phyloP scores from a whole-genome alignment of 2,888 invertebrate species.

The Drosophila austrosaltans region DNA sequence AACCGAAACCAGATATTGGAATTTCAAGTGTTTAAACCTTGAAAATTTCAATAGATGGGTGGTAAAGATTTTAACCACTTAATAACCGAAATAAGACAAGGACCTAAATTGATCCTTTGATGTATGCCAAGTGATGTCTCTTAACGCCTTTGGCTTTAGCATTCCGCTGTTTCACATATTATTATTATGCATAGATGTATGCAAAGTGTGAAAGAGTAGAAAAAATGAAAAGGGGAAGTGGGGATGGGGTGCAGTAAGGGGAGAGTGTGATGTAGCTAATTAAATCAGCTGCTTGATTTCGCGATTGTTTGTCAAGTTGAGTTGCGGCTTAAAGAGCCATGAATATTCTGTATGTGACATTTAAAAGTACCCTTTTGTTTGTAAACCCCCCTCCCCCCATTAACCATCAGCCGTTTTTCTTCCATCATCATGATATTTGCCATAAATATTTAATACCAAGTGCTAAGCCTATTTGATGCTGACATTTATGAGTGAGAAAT shows the following conservation, averaged over 20 bases:
- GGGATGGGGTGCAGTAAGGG: background rate
- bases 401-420: no score
- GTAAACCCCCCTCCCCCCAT: background rate
- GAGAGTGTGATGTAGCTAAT: conserved; percentile 37
- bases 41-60: no score
- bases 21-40: no score
- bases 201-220: background rate
- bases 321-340: conserved; percentile 26
- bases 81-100: background rate
- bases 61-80: no score
- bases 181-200: background rate
- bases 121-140: background rate
- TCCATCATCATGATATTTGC: conserved; percentile 7
- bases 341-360: conserved; percentile 20
- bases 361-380: background rate
- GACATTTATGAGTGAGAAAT: conserved; percentile 42
- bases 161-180: background rate
- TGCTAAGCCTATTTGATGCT: conserved; percentile 24
- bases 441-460: conserved; percentile 33
- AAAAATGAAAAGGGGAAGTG: background rate
- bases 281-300: conserved; percentile 56
- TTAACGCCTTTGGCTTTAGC: background rate
- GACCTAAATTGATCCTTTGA: background rate
- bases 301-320: conserved; percentile 36
- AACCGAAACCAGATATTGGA: no score